Percentiles rank a stretch among this genome's conserved stretches.
Evolutionary conservation across 2,113 vertebrate species (phyloP).

Genomic region (Solea senegalensis): DNA sequence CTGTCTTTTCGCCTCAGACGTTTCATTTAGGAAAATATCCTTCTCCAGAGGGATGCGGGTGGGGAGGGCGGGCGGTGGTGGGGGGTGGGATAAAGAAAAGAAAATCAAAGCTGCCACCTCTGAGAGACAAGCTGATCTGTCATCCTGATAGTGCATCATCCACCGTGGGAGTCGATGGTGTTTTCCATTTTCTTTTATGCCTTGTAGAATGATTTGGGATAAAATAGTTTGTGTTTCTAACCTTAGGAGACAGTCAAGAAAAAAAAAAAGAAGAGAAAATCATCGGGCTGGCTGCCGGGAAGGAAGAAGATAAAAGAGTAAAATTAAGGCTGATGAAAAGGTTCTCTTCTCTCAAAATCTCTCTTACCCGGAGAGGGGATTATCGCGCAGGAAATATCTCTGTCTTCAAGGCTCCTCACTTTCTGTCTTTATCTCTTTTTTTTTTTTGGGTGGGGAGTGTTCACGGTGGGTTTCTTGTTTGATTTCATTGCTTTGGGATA

Average conservation of each 20-base stretch:
- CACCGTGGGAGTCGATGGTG: neutral
- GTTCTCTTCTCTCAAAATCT: slow-evolving; percentile 33
- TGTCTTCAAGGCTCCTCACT: slow-evolving; percentile 40
- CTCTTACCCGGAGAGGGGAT: slow-evolving; percentile 43
- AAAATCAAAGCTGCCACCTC: slow-evolving; percentile 1
- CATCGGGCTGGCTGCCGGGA: slow-evolving; percentile 21
- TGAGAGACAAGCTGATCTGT: slow-evolving; percentile 1
- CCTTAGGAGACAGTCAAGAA: slow-evolving; percentile 12
- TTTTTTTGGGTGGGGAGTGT: slow-evolving; percentile 9
- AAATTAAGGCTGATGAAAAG: slow-evolving; percentile 58
- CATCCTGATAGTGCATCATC: slow-evolving; percentile 6
- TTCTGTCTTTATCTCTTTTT: slow-evolving; percentile 29
- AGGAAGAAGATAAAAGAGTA: slow-evolving; percentile 35
- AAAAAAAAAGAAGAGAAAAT: slow-evolving; percentile 22
- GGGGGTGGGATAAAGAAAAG: neutral
- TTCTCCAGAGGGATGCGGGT: neutral
- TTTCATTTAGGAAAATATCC: slow-evolving; percentile 16
- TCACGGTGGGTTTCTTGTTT: slow-evolving; percentile 1
- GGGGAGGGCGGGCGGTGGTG: too few species aligned
- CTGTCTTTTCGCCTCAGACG: slow-evolving; percentile 16
- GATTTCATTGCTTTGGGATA: slow-evolving; percentile 10
- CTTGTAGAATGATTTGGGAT: slow-evolving; percentile 8
- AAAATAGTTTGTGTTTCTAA: slow-evolving; percentile 19
- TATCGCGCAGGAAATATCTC: slow-evolving; percentile 56
- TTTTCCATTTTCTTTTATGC: slow-evolving; percentile 1